Percentiles rank a stretch among this genome's conserved stretches.
These are phyloP conservation scores for Myripristis jacobus DNA, from an alignment of 2,797 vertebrate species.

Conservation along the genomic window DNA sequence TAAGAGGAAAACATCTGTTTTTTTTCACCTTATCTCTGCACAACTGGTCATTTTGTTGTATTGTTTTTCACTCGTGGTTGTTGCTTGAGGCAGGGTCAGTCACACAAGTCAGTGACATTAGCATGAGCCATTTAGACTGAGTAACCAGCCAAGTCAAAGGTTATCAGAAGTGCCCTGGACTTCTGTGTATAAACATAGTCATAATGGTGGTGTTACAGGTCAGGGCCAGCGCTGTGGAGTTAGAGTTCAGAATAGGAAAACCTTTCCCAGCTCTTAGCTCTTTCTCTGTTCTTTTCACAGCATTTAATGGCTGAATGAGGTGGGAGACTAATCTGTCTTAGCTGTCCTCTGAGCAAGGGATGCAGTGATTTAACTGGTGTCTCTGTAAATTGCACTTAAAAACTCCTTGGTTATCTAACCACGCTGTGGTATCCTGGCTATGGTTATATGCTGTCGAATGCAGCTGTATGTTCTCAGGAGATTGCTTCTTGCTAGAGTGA, in stretches of 20 bases:
- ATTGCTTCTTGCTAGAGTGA: too few species aligned
- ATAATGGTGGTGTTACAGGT: conserved; percentile 5
- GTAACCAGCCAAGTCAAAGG: not conserved
- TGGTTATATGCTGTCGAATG: too few species aligned
- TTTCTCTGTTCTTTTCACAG: conserved; percentile 1
- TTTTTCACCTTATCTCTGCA: conserved; percentile 18
- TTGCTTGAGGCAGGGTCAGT: too few species aligned
- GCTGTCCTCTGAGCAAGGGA: not conserved
- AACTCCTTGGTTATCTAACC: too few species aligned
- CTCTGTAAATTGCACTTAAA: too few species aligned
- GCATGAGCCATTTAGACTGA: conserved; percentile 13
- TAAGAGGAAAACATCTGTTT: not conserved
- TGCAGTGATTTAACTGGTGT: too few species aligned
- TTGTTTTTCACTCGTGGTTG: too few species aligned
- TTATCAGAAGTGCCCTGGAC: conserved; percentile 3
- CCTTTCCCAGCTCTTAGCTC: not conserved
- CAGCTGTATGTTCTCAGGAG: too few species aligned
- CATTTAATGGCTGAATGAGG: conserved; percentile 2
- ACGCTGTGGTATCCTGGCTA: too few species aligned
- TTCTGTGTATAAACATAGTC: not conserved
- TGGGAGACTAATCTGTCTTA: conserved; percentile 16
- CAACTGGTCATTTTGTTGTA: conserved; percentile 4
- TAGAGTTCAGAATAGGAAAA: conserved; percentile 13
- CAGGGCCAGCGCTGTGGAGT: not conserved
- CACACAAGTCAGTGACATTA: not conserved